phyloP scores from a whole-genome alignment of 30 jellyfish, hydroid and myxozoan genomes.

The Rhopilema esculentum region DNA sequence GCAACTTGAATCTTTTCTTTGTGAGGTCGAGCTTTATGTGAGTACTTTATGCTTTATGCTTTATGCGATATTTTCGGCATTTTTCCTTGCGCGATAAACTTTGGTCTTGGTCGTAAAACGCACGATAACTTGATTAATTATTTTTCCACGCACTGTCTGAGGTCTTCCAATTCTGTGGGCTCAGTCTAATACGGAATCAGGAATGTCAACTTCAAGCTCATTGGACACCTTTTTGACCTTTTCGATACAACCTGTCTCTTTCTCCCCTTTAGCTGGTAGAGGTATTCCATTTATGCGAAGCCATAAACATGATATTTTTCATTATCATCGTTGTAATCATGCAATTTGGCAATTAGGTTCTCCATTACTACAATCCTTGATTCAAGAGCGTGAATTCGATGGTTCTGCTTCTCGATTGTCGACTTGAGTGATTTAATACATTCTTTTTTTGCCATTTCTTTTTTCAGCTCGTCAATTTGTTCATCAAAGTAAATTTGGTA shows the following conservation, averaged over 20 bases:
- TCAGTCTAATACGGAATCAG: slow-evolving; percentile 14
- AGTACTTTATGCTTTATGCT: too few species aligned
- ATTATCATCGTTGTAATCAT: slow-evolving; percentile 7
- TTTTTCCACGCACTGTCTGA: slow-evolving; percentile 1
- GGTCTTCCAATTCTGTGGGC: slow-evolving; percentile 18
- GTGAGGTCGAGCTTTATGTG: slow-evolving; percentile 21
- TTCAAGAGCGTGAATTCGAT: not conserved
- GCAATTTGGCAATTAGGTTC: slow-evolving; percentile 4
- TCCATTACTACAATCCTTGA: slow-evolving; percentile 4
- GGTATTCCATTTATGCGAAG: slow-evolving; percentile 10
- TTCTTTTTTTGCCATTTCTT: slow-evolving; percentile 29
- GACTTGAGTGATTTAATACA: slow-evolving; percentile 3
- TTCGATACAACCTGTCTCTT: slow-evolving; percentile 4
- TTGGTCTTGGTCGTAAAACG: slow-evolving; percentile 3
- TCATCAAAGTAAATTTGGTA: slow-evolving; percentile 14
- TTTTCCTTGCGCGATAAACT: slow-evolving; percentile 22
- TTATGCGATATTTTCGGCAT: not conserved
- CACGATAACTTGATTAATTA: not conserved
- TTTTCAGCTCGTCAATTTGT: slow-evolving; percentile 5
- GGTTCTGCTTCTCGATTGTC: not conserved
- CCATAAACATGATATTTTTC: slow-evolving; percentile 16
- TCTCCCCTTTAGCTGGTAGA: slow-evolving; percentile 14
- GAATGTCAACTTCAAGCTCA: slow-evolving; percentile 3
- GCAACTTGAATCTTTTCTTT: slow-evolving; percentile 1
- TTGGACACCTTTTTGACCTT: slow-evolving; percentile 4